These are phyloP conservation scores for Exephanes ischioxanthus DNA, from an alignment of 2,888 invertebrate genomes.

Conservation along the genomic window DNA sequence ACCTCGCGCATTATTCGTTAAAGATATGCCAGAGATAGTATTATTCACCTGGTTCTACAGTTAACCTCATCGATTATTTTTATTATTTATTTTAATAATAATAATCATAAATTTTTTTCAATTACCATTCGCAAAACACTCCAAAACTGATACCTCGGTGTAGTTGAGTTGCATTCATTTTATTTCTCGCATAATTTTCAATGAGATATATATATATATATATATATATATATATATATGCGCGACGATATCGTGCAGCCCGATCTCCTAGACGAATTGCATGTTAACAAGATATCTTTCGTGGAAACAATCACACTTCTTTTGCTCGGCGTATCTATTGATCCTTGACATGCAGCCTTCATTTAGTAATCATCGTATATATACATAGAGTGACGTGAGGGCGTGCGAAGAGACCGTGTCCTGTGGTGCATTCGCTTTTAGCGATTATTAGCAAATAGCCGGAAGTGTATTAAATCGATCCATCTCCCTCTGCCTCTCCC, in stretches of 20 bases:
- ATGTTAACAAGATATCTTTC: constrained; percentile 30
- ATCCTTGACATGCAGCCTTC: constrained; percentile 36
- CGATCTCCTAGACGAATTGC: not conserved
- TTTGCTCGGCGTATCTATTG: constrained; percentile 36
- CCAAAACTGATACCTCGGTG: too few species aligned
- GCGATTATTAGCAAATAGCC: constrained; percentile 26
- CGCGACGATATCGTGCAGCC: not conserved
- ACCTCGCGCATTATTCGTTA: constrained; percentile 15
- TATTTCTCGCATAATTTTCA: constrained; percentile 10
- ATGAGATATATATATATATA: not conserved
- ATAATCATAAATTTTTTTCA: not conserved
- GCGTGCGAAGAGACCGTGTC: constrained; percentile 27
- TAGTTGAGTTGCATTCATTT: too few species aligned
- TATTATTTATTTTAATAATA: too few species aligned
- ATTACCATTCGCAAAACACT: too few species aligned
- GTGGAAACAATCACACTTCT: constrained; percentile 15
- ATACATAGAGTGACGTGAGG: constrained; percentile 6
- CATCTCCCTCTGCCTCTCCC: constrained; percentile 1
- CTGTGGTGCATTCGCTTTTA: not conserved
- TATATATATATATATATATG: not conserved
- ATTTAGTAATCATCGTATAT: constrained; percentile 10
- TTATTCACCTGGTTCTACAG: not conserved
- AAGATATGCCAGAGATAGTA: not conserved
- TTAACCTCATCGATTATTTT: too few species aligned
- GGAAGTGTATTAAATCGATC: constrained; percentile 36